These are phyloP conservation scores for Callospermophilus lateralis DNA, from an alignment of 2,113 vertebrate genomes.

Conservation along the genomic window DNA sequence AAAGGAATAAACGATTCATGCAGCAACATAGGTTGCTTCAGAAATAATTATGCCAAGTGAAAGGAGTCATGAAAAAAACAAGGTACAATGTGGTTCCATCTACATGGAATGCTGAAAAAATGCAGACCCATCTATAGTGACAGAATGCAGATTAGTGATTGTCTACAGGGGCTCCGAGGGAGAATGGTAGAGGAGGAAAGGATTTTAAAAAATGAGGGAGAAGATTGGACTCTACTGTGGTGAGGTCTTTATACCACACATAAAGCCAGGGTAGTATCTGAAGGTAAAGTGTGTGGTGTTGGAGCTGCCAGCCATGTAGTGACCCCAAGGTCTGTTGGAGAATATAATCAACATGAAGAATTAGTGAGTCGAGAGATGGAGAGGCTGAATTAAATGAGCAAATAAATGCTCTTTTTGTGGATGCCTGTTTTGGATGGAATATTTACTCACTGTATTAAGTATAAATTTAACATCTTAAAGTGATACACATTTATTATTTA, in stretches of 20 bases:
- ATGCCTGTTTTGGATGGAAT: background rate
- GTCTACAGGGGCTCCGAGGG: background rate
- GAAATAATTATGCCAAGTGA: conserved; percentile 29
- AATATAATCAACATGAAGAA: background rate
- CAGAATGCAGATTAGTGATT: background rate
- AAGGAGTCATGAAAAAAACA: background rate
- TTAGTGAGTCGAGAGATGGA: background rate
- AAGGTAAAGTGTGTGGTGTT: background rate
- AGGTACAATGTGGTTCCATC: background rate
- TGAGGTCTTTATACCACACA: background rate
- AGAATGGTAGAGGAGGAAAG: background rate
- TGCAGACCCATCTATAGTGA: background rate
- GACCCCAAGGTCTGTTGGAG: background rate
- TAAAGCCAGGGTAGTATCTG: background rate
- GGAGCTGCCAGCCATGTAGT: background rate
- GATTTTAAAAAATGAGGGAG: background rate
- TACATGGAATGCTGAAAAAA: background rate
- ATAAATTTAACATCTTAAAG: background rate
- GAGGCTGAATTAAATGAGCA: background rate
- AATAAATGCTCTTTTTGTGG: background rate
- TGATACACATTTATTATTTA: background rate
- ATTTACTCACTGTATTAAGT: background rate
- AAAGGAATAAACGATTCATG: background rate
- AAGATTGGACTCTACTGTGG: background rate
- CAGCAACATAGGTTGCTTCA: background rate